Evolutionary conservation across 2,888 invertebrate species (phyloP), one percentile per base, ranked within the genome.

Genomic region (Cataglyphis altisquamis): DNA sequence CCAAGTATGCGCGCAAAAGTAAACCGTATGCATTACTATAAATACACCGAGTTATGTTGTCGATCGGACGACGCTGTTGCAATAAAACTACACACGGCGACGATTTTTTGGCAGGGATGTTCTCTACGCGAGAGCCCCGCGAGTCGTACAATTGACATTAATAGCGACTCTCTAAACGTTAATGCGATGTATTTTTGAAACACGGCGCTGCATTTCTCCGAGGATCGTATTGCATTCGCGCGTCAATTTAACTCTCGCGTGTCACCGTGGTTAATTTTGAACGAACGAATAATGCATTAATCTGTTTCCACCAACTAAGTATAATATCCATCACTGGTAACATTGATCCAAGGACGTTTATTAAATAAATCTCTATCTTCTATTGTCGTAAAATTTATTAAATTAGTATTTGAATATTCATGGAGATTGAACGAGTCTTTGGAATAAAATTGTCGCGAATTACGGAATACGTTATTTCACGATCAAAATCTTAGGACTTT

Each of bases 1-100:
- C 75, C 67, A 57, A 68, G 41, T 32, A 36, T 68, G 12, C 45
- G 78, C 70, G 18, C 45, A 55, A 52, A 21, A 18, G 18, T 72
- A 80, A 72, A 62, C 36, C 55, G 10, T 62, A 41, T 12, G 29
- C n/a, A 25, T 32, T 18, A 9, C 70, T 78, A 78, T 78, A 78
- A 78, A 78, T 78, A 78, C 55, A 32, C 32, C 41, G 68, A 15
- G 41, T 39, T 41, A 60, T 32, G 39, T 41, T 21, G 41, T 64
- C 41, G 67, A 57, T n/a, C 74, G 48, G 55, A 57, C 21, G 39
- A 29, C 41, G 18, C n/a, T 45, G 60, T 78, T 21, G 60, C 57
- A 55, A 72, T 70, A 60, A 60, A n/a, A 41, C 15, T 10, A 10
- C 9, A 10, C 12, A 66, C 25, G 75, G 8, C 29, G 39, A 25